Evolutionary conservation across 2,888 invertebrate species (phyloP).

Genomic region (Euplagia quadripunctaria): DNA sequence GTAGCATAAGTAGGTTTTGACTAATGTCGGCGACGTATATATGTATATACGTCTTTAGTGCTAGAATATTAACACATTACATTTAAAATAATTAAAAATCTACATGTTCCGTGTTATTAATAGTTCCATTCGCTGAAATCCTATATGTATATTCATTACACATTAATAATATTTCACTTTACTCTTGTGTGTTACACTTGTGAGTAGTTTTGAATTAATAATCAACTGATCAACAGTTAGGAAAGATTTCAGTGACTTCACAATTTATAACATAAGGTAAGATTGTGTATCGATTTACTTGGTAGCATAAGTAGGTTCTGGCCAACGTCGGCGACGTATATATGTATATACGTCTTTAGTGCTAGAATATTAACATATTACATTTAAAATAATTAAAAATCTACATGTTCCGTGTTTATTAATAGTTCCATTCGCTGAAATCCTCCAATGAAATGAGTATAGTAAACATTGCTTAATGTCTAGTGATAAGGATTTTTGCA

Average conservation of each 20-base stretch:
- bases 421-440: constrained; percentile 36
- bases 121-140: constrained; percentile 21
- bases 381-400: constrained; percentile 26
- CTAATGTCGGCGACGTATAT: constrained; percentile 9
- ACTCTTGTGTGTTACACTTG: constrained; percentile 28
- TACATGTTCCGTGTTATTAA: constrained; percentile 34
- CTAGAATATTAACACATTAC: constrained; percentile 31
- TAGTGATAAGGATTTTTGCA: constrained; percentile 48
- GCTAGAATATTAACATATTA: constrained; percentile 30
- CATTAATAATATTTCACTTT: constrained; percentile 27
- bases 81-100: constrained; percentile 26
- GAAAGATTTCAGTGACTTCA: constrained; percentile 46
- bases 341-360: constrained; percentile 21
- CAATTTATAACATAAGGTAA: constrained; percentile 32
- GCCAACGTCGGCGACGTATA: constrained; percentile 12
- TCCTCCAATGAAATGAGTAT: constrained; percentile 25
- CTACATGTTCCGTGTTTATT: constrained; percentile 34
- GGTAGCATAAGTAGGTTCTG: constrained; percentile 31
- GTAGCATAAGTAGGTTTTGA: constrained; percentile 32
- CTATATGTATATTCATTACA: constrained; percentile 28
- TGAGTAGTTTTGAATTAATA: constrained; percentile 26
- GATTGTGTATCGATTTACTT: constrained; percentile 30
- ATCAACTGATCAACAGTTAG: constrained; percentile 10
- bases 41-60: constrained; percentile 21
- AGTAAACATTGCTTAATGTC: constrained; percentile 19